Percentiles rank a stretch among this genome's conserved stretches.
Conservation (phyloP, 2,797 vertebrate species). For the Amblyraja radiata region DNA sequence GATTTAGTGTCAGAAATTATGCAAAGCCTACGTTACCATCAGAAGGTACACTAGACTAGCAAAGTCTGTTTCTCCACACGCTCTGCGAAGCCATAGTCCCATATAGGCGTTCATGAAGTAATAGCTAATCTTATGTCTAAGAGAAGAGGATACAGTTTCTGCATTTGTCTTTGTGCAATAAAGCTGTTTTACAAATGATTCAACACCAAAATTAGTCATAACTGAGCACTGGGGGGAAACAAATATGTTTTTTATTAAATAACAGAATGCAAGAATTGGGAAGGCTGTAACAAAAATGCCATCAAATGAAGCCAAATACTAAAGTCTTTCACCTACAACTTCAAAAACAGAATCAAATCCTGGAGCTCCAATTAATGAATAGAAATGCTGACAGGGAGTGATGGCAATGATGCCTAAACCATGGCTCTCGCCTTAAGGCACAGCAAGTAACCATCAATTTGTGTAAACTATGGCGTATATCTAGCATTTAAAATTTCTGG, state of each 20-base stretch:
- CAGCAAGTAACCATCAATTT: neutral
- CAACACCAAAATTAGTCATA: slow-evolving; percentile 11
- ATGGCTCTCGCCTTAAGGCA: neutral
- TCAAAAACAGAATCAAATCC: neutral
- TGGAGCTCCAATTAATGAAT: too few relatives aligned
- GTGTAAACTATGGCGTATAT: neutral
- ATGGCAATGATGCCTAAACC: neutral
- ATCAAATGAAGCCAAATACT: too few relatives aligned
- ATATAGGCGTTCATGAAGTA: slow-evolving; percentile 35
- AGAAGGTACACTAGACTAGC: slow-evolving; percentile 29
- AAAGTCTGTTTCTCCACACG: slow-evolving; percentile 36
- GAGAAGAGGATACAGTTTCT: slow-evolving; percentile 27
- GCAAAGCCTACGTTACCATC: slow-evolving; percentile 28
- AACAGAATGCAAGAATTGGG: neutral
- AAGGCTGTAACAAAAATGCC: neutral
- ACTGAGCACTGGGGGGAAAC: neutral
- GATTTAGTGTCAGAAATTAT: slow-evolving; percentile 17
- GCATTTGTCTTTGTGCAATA: neutral
- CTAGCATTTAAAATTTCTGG: neutral
- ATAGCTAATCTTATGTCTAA: slow-evolving; percentile 38
- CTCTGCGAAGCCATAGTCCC: slow-evolving; percentile 24
- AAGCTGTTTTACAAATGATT: neutral
- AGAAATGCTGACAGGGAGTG: too few relatives aligned
- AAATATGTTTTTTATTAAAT: neutral
- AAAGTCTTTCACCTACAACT: neutral